These are phyloP conservation scores for Lepidostoma basale DNA, from an alignment of 1,140 invertebrate species.

Conservation along the genomic window DNA sequence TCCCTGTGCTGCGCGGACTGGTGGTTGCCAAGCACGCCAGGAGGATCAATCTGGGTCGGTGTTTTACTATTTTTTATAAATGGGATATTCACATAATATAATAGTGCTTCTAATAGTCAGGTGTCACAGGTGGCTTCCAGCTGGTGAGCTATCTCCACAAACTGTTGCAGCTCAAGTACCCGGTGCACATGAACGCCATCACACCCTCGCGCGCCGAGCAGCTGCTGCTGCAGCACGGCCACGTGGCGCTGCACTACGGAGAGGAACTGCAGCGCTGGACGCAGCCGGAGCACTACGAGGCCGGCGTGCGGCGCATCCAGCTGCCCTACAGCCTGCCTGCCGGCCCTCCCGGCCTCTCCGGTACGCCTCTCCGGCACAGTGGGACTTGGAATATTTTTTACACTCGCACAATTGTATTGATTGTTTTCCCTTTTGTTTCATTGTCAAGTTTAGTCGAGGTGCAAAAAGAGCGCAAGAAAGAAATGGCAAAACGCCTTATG, in stretches of 20 bases:
- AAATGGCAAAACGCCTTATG: conserved; percentile 78
- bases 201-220: conserved; percentile 87
- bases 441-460: conserved; percentile 83
- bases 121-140: conserved; percentile 75
- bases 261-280: conserved; percentile 82
- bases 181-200: conserved; percentile 85
- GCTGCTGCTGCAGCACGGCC: conserved; percentile 80
- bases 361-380: too few species aligned
- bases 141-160: conserved; percentile 86
- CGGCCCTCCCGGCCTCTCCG: conserved; percentile 61
- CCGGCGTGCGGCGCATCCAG: conserved; percentile 83
- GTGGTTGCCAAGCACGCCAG: conserved; percentile 73
- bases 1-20: conserved; percentile 79
- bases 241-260: conserved; percentile 78
- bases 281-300: conserved; percentile 81
- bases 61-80: not conserved
- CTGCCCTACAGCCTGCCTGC: conserved; percentile 74
- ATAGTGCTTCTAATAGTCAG: not conserved
- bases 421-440: too few species aligned
- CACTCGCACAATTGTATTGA: too few species aligned
- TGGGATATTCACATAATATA: not conserved
- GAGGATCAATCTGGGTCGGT: conserved; percentile 76
- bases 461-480: conserved; percentile 83
- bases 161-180: conserved; percentile 93
- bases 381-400: too few species aligned